phyloP scores from a whole-genome alignment of 2,888 invertebrate genomes.

The Zootermopsis nevadensis region DNA sequence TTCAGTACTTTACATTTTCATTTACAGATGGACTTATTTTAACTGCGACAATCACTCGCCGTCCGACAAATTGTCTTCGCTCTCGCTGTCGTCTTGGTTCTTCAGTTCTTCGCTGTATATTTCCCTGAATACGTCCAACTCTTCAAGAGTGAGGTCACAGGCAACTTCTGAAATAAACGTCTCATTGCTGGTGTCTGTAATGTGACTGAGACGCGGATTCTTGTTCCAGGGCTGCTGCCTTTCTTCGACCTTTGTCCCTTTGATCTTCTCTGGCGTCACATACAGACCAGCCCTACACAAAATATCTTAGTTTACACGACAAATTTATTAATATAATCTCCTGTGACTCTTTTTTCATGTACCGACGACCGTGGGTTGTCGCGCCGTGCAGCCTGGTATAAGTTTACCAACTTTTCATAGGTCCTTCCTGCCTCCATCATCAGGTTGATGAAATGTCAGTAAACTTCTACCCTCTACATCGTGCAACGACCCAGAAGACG shows the following conservation, averaged over 20 bases:
- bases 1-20: too few species aligned
- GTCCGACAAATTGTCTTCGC: background rate
- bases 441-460: too few species aligned
- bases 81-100: background rate
- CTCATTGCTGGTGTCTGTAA: slow-evolving; percentile 25
- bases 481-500: too few species aligned
- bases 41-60: background rate
- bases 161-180: slow-evolving; percentile 24
- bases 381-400: too few species aligned
- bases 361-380: too few species aligned
- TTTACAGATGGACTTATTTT: background rate
- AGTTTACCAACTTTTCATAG: too few species aligned
- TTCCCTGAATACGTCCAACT: slow-evolving; percentile 16
- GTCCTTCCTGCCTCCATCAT: too few species aligned
- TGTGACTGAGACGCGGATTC: slow-evolving; percentile 17
- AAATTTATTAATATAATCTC: background rate
- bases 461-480: too few species aligned
- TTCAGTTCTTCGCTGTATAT: slow-evolving; percentile 21
- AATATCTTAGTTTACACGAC: too few species aligned
- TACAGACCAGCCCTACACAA: slow-evolving; percentile 35
- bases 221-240: slow-evolving; percentile 34
- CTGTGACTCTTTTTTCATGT: too few species aligned
- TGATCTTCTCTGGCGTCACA: slow-evolving; percentile 6
- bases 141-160: background rate
- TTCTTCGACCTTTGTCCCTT: background rate